phyloP scores from a whole-genome alignment of 1,140 invertebrate genomes.

The Aleiodes sp. region DNA sequence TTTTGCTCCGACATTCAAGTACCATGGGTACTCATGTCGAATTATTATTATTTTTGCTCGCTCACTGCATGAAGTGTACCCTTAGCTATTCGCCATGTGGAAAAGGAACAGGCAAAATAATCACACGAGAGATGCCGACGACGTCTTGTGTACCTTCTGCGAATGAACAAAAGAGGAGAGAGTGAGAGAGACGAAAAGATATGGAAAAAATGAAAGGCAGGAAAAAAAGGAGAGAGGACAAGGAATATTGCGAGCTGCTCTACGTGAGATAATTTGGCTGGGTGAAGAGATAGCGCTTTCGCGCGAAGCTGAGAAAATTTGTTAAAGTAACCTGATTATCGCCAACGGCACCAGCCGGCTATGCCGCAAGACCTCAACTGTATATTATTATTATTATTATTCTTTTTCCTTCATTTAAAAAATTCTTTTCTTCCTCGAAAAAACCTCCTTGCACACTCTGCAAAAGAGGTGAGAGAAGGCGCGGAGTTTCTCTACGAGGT shows the following conservation, averaged over 20 bases:
- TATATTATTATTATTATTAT: conserved; percentile 5
- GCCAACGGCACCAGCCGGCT: conserved; percentile 21
- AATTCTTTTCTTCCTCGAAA: conserved; percentile 17
- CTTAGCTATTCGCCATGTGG: not conserved
- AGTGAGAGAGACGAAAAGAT: not conserved
- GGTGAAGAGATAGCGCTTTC: conserved; percentile 1
- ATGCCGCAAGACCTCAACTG: not conserved
- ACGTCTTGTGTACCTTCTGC: conserved; percentile 16
- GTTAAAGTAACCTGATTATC: conserved; percentile 35
- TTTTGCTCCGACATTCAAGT: not conserved
- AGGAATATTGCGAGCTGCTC: conserved; percentile 7
- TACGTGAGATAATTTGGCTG: conserved; percentile 30
- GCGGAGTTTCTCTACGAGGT: conserved; percentile 39
- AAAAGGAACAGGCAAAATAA: conserved; percentile 23
- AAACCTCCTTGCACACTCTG: not conserved
- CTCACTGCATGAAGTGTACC: conserved; percentile 12
- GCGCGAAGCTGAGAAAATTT: conserved; percentile 22
- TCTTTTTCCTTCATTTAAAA: not conserved
- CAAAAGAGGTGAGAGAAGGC: not conserved
- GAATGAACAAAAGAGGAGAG: conserved; percentile 14
- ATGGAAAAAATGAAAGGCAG: not conserved
- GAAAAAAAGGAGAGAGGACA: not conserved
- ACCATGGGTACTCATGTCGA: not conserved
- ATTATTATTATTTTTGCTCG: conserved; percentile 21
- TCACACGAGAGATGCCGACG: conserved; percentile 13